Base-by-base conservation (phyloP, 2,888 invertebrate genomes). In the Ichneumoninae sp. region DNA sequence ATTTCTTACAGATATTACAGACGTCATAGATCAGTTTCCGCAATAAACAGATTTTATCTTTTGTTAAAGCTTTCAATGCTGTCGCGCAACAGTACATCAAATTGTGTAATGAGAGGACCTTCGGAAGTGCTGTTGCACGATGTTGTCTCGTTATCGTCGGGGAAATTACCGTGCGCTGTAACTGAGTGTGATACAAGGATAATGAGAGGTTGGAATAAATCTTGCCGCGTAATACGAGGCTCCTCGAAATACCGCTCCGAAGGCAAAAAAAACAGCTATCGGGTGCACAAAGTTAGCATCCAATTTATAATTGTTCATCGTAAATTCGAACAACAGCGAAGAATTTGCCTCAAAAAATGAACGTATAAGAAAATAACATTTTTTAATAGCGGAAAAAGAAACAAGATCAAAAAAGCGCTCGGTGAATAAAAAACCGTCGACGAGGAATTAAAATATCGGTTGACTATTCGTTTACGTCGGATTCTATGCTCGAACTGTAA, bases 401-500 rank as follows among this genome's bases (percentile, higher is more conserved):
- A 22, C 6, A 10, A 65, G 54, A 33, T 44, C 40, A 36, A 10
- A 47, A 22, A 69, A 52, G 16, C 13, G 10, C 22, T 22, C 19
- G 30, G 16, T 69, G 40, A 40, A 40, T 33, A 33, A 10, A 69
- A 50, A 40, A 69, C 13, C 16, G 26, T 26, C 30, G 26, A 19
- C 16, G n/a, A 50, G 8, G 6, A 44, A 33, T 19, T 47, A 13
- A 13, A 68, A 54, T 70, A 70, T 52, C 50, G 70, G 50, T 33
- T 5, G 33, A 10, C 10, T 36, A n/a, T 50, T 52, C 50, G 44
- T 30, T 69, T 10, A n/a, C 40, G 36, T 5, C 8, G 22, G 44
- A 13, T 66, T 54, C 19, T 36, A 10, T 40, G 8, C 6, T 44
- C 5, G 57, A 70, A 71, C 22, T 77, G 26, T 36, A 57, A 65